Conservation (phyloP, 2,797 vertebrate genomes). For the Artibeus lituratus region DNA sequence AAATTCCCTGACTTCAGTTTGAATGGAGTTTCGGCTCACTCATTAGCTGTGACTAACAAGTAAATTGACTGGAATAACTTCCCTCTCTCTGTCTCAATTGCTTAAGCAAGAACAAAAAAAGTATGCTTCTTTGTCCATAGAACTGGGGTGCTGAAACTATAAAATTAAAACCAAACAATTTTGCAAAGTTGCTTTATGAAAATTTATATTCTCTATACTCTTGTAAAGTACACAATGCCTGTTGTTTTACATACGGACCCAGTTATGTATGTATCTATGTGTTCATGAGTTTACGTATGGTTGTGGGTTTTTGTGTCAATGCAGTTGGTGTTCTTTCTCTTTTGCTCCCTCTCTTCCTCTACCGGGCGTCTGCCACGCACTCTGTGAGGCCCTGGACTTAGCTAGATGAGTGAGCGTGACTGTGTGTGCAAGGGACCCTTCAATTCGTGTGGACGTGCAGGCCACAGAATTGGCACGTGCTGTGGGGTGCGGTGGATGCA, state of each 20-base stretch:
- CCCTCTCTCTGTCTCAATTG: background rate
- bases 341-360: background rate
- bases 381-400: background rate
- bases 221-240: background rate
- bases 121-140: background rate
- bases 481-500: too few relatives aligned
- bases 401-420: background rate
- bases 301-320: too few relatives aligned
- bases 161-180: background rate
- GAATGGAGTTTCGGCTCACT: background rate
- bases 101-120: background rate
- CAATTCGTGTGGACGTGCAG: background rate
- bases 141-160: background rate
- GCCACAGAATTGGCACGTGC: background rate
- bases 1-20: background rate
- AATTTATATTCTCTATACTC: background rate
- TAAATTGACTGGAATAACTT: background rate
- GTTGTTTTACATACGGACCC: too few relatives aligned
- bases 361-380: rapidly evolving
- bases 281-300: too few relatives aligned
- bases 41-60: background rate
- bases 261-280: background rate
- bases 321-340: background rate
- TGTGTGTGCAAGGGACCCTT: background rate
- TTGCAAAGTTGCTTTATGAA: background rate